Evolutionary conservation across 2,797 vertebrate genomes (phyloP), one percentile per base, ranked within the genome.

Genomic region (Florisuga fusca): DNA sequence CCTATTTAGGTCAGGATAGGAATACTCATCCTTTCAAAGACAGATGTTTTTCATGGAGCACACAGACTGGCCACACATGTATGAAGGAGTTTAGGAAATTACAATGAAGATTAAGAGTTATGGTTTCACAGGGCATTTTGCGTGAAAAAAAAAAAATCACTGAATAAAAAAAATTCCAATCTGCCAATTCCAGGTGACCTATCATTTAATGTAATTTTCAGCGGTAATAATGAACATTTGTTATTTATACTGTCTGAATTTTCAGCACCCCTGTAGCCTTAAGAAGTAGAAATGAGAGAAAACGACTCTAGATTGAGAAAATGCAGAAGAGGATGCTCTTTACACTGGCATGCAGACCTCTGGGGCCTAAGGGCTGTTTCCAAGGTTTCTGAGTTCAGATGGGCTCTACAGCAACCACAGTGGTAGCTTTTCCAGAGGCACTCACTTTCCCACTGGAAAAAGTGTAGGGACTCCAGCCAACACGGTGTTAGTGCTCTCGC

Each of bases 241-340:
- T 48, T 92, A 80, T 93, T 89, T 95, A 53, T 80, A 77, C 38
- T 54, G 31, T 59, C n/a, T 25, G 62, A 93, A 95, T 89, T 91
- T 87, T 75, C 29, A 82, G 71, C 20, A 82, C 19, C 13, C 57
- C 13, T 68, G 83, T 61, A 81, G 62, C 59, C 83, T 86, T 76
- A 62, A 76, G 73, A 68, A 69, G 38, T 4, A 78, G 77, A 88
- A 91, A 95, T 17, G 31, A 89, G 45, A 79, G 59, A 69, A 86
- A 86, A 79, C 1, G 0, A 50, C 34, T 76, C 48, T 15, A 46
- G 45, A 46, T 61, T 57, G 58, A 50, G 33, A 31, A 66, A 86
- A 66, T 89, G 62, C 38, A 63, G 45, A 38, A 54, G 59, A 53
- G 23, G 89, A 72, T 77, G 62, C 72, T 77, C 43, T 87, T 71